Evolutionary conservation across 64 coral and sea anemone species (phyloP).

Genomic region (Anthopleura sola): DNA sequence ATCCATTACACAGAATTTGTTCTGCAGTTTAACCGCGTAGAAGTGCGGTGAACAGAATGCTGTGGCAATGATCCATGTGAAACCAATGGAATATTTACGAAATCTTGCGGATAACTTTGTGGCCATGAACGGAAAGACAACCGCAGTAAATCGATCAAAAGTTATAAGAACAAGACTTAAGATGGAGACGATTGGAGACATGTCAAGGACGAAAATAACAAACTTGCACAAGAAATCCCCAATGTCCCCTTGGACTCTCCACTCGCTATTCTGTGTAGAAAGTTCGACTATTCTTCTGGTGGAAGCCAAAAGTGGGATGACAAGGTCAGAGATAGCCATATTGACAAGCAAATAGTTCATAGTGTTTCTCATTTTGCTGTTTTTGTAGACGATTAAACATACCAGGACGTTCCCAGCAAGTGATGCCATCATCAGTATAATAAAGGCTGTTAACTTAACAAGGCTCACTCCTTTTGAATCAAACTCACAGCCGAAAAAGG

Average conservation of each 20-base stretch:
- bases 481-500: not conserved
- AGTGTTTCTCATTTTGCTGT: conserved; percentile 22
- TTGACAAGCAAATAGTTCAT: conserved; percentile 54
- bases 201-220: conserved; percentile 38
- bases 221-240: conserved; percentile 34
- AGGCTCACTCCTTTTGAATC: not conserved
- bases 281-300: conserved; percentile 30
- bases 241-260: conserved; percentile 10
- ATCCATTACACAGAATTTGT: conserved; percentile 21
- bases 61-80: conserved; percentile 28
- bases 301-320: conserved; percentile 33
- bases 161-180: conserved; percentile 43
- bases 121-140: conserved; percentile 22
- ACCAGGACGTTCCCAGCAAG: conserved; percentile 38
- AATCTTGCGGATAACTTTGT: not conserved
- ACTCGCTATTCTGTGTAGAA: conserved; percentile 16
- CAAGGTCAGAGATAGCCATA: conserved; percentile 53
- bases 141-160: conserved; percentile 29
- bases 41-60: conserved; percentile 32
- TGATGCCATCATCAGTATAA: conserved; percentile 17
- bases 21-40: not conserved
- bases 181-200: conserved; percentile 51
- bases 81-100: conserved; percentile 15
- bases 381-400: conserved; percentile 31
- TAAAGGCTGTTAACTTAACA: not conserved